These are phyloP conservation scores for Vulpes ferrilata DNA, from an alignment of 2,113 vertebrate genomes.

Conservation along the genomic window DNA sequence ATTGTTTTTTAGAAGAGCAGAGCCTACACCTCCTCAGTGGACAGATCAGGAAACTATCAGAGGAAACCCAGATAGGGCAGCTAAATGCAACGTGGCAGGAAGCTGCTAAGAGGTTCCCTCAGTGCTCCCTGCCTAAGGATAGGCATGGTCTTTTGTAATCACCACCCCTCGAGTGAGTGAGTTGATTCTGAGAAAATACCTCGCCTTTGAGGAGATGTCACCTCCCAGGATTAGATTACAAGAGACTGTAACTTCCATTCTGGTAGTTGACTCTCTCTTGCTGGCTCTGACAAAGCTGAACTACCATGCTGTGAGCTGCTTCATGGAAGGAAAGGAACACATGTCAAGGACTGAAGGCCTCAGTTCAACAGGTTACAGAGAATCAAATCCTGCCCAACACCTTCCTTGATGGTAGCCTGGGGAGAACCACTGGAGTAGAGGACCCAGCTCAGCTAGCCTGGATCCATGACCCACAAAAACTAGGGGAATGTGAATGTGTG, in stretches of 20 bases:
- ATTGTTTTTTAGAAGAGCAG: not conserved
- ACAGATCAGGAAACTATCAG: not conserved
- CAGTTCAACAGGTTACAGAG: not conserved
- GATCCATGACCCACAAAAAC: not conserved
- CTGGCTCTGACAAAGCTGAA: constrained; percentile 27
- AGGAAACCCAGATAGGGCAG: not conserved
- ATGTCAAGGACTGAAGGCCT: not conserved
- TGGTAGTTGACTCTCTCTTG: not conserved
- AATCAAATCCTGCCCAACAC: not conserved
- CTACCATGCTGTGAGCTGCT: not conserved
- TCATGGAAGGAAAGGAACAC: not conserved
- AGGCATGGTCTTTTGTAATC: not conserved
- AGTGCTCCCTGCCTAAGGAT: not conserved
- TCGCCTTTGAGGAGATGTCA: not conserved
- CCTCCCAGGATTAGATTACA: not conserved
- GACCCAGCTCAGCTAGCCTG: not conserved
- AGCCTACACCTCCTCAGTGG: not conserved
- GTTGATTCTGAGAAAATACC: constrained; percentile 19
- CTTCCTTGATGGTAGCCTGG: not conserved
- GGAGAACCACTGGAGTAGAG: not conserved
- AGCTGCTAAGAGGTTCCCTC: not conserved
- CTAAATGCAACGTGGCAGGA: not conserved
- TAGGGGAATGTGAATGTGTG: not conserved
- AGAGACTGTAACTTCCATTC: not conserved
- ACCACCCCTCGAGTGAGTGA: not conserved